Conservation (phyloP, 2,888 invertebrate species). For the Trachelus stipa region DNA sequence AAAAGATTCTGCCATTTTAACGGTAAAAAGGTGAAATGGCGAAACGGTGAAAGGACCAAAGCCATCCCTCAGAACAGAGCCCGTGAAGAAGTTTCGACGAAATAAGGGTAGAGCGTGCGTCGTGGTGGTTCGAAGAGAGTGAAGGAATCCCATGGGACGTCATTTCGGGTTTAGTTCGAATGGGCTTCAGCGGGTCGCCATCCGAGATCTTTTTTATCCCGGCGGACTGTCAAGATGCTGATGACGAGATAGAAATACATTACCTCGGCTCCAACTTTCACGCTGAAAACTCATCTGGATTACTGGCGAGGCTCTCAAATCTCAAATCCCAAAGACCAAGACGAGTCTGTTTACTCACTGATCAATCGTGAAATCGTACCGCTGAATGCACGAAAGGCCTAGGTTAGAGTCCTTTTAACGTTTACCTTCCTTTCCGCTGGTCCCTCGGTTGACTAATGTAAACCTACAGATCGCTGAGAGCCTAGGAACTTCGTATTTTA, state of each 20-base stretch:
- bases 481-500: not conserved
- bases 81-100: not conserved
- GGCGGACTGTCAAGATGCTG: constrained; percentile 7
- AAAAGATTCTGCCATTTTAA: not conserved
- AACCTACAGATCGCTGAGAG: not conserved
- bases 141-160: not conserved
- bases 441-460: not conserved
- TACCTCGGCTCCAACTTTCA: not conserved
- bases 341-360: not conserved
- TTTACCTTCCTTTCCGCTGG: not conserved
- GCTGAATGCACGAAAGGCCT: not conserved
- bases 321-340: not conserved
- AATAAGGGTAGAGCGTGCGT: constrained; percentile 2
- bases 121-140: not conserved
- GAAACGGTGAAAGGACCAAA: not conserved
- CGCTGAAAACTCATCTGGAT: not conserved
- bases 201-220: not conserved
- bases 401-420: not conserved
- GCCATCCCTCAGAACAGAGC: not conserved
- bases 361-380: not conserved
- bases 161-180: constrained; percentile 3
- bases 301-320: not conserved
- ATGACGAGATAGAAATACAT: constrained; percentile 9
- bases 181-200: not conserved
- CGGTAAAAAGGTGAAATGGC: not conserved